These are phyloP conservation scores for Phalacrocorax aristotelis DNA, from an alignment of 2,113 vertebrate genomes.

Conservation along the genomic window DNA sequence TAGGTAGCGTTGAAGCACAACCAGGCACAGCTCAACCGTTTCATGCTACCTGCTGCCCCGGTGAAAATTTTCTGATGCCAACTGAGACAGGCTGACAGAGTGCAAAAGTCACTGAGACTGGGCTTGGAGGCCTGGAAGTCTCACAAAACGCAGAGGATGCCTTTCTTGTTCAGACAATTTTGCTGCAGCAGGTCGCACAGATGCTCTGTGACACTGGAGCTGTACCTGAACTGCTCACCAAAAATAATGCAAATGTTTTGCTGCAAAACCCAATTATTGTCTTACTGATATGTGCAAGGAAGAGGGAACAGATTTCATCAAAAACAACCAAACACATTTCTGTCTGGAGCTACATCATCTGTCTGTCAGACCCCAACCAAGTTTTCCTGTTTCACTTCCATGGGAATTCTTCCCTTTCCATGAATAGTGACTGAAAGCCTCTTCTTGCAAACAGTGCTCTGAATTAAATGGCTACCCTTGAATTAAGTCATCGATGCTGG, in stretches of 20 bases:
- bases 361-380: background rate
- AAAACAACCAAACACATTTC: background rate
- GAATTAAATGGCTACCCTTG: background rate
- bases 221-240: background rate
- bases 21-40: background rate
- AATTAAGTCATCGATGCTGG: background rate
- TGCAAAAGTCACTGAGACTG: background rate
- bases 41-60: background rate
- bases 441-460: background rate
- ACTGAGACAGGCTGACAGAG: background rate
- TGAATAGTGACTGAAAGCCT: background rate
- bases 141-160: background rate
- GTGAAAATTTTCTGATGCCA: background rate
- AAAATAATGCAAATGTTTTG: background rate
- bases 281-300: background rate
- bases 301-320: background rate
- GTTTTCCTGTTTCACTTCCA: background rate
- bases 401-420: background rate
- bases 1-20: background rate
- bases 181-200: background rate
- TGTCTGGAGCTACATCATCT: background rate
- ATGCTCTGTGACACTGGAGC: background rate
- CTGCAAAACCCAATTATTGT: background rate
- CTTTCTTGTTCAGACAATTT: background rate
- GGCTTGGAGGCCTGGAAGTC: background rate